Evolutionary conservation across 2,113 vertebrate species (phyloP).

Genomic region (Monopterus albus): DNA sequence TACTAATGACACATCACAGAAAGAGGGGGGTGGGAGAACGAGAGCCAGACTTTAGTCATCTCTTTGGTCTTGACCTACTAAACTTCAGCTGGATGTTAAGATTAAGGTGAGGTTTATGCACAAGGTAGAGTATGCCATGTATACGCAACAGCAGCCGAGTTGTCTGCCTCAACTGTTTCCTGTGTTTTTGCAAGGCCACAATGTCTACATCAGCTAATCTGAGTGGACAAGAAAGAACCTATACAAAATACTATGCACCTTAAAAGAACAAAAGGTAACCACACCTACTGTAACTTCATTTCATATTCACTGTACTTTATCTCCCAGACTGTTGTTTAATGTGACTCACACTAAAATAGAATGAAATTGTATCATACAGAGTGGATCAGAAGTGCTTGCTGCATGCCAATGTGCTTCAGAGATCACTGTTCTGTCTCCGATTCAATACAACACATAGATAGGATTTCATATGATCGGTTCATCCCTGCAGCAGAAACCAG

Average conservation of each 20-base stretch:
- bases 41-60: no score
- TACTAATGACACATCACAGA: conserved; percentile 48
- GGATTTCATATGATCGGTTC: neutral
- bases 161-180: neutral
- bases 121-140: neutral
- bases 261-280: neutral
- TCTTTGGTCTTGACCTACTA: neutral
- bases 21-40: neutral
- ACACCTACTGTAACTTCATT: neutral
- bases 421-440: neutral
- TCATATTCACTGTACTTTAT: no score
- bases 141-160: neutral
- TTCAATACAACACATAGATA: neutral
- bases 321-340: no score
- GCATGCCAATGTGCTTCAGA: no score
- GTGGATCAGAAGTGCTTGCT: no score
- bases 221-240: neutral
- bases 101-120: no score
- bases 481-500: no score
- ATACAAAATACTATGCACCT: neutral
- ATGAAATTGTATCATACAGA: neutral
- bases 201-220: neutral
- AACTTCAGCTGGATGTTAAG: neutral
- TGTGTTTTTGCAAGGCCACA: no score
- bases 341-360: neutral